Percentiles rank a stretch among this genome's conserved stretches.
Conservation (phyloP, 2,797 vertebrate species). For the Sebastes taczanowskii region DNA sequence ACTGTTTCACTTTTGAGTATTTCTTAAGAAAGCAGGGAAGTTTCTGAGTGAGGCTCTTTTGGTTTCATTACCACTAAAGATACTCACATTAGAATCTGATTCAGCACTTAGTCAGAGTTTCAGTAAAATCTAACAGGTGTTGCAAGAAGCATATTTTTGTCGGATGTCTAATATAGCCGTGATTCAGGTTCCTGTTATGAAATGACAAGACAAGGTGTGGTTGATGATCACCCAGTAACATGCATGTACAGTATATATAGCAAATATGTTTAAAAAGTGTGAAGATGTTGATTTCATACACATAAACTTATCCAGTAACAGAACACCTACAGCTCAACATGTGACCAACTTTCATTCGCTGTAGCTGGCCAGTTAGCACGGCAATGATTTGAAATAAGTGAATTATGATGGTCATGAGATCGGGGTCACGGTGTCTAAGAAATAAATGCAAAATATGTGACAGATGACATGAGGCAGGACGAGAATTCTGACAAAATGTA, state of each 20-base stretch:
- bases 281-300: background rate
- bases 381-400: background rate
- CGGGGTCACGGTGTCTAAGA: background rate
- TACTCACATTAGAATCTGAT: background rate
- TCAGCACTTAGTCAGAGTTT: slow-evolving; percentile 17
- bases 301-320: background rate
- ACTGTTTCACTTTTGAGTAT: slow-evolving; percentile 18
- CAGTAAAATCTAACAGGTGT: background rate
- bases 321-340: background rate
- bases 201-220: background rate
- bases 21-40: background rate
- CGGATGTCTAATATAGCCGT: background rate
- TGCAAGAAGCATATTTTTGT: background rate
- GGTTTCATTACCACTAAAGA: slow-evolving; percentile 21
- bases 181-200: background rate
- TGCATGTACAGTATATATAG: too few species aligned
- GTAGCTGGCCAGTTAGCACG: background rate
- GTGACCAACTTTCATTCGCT: background rate
- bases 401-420: slow-evolving; percentile 18
- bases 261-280: background rate
- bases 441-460: background rate
- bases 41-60: slow-evolving; percentile 19
- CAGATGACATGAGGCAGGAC: background rate
- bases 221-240: background rate
- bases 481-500: background rate